phyloP scores from a whole-genome alignment of 2,888 invertebrate genomes.

The Lithophane leautieri region DNA sequence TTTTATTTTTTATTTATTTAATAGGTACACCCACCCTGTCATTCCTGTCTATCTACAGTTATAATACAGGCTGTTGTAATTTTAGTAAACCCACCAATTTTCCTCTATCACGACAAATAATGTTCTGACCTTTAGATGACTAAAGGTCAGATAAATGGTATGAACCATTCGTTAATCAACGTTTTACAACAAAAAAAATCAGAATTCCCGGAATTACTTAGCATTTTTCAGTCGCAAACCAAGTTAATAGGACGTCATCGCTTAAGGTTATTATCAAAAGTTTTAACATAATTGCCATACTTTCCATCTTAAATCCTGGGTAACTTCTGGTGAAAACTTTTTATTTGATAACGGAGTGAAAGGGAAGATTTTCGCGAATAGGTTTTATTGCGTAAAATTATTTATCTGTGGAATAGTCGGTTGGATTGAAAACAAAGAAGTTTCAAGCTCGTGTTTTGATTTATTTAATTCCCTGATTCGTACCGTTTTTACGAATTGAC shows the following conservation, averaged over 20 bases:
- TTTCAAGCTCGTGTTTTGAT: neutral
- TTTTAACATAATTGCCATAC: constrained; percentile 33
- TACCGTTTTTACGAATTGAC: too few relatives aligned
- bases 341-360: constrained; percentile 18
- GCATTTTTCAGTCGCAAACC: constrained; percentile 3
- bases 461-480: too few relatives aligned
- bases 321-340: constrained; percentile 20
- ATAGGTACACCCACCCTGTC: neutral
- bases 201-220: neutral
- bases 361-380: neutral
- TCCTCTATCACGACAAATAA: neutral
- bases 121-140: too few relatives aligned
- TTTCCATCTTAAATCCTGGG: constrained; percentile 9
- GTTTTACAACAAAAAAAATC: constrained; percentile 1
- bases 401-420: neutral
- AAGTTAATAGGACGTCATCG: constrained; percentile 26
- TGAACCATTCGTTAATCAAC: constrained; percentile 4
- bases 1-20: too few relatives aligned
- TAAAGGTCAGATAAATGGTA: too few relatives aligned
- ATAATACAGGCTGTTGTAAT: neutral
- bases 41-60: neutral
- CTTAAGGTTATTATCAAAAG: constrained; percentile 40
- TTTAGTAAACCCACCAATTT: neutral
- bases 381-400: neutral
- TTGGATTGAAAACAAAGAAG: neutral